Evolutionary conservation across 2,888 invertebrate species (phyloP).

Genomic region (Drosophila putrida): DNA sequence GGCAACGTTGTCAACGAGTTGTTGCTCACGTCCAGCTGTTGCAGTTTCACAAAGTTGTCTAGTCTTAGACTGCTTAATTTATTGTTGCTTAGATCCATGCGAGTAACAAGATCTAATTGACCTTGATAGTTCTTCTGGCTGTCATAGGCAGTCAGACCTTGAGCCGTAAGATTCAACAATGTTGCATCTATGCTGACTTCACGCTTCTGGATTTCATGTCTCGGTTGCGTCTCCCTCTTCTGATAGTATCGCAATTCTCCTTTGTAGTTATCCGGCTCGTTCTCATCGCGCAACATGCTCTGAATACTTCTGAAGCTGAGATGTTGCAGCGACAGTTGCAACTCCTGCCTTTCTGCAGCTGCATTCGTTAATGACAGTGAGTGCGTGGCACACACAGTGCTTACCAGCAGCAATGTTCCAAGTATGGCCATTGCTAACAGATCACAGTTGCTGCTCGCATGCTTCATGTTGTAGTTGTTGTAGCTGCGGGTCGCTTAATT

Average conservation of each 20-base stretch:
- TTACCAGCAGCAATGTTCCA: slow-evolving; percentile 25
- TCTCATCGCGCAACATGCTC: slow-evolving; percentile 83
- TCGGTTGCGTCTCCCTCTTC: slow-evolving; percentile 41
- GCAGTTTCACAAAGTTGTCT: slow-evolving; percentile 57
- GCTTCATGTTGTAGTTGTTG: slow-evolving; percentile 33
- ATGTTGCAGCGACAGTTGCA: slow-evolving; percentile 63
- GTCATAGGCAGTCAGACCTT: slow-evolving; percentile 51
- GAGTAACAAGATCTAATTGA: slow-evolving; percentile 54
- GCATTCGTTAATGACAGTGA: slow-evolving; percentile 38
- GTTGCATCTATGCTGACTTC: slow-evolving; percentile 7
- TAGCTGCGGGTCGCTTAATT: not conserved
- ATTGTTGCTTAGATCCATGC: slow-evolving; percentile 77
- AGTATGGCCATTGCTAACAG: slow-evolving; percentile 33
- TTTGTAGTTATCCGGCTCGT: slow-evolving; percentile 79
- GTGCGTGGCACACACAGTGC: slow-evolving; percentile 21
- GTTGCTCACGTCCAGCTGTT: slow-evolving; percentile 62
- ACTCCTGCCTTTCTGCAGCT: slow-evolving; percentile 69
- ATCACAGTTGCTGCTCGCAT: slow-evolving; percentile 50
- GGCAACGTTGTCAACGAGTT: slow-evolving; percentile 68
- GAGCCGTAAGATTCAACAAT: slow-evolving; percentile 58
- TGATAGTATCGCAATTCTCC: slow-evolving; percentile 73
- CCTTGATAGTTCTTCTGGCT: slow-evolving; percentile 56
- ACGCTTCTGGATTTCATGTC: slow-evolving; percentile 51
- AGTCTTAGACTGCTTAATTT: slow-evolving; percentile 61
- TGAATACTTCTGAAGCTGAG: slow-evolving; percentile 83